phyloP scores from a whole-genome alignment of 2,113 vertebrate species.

The Megaceryle torquata region DNA sequence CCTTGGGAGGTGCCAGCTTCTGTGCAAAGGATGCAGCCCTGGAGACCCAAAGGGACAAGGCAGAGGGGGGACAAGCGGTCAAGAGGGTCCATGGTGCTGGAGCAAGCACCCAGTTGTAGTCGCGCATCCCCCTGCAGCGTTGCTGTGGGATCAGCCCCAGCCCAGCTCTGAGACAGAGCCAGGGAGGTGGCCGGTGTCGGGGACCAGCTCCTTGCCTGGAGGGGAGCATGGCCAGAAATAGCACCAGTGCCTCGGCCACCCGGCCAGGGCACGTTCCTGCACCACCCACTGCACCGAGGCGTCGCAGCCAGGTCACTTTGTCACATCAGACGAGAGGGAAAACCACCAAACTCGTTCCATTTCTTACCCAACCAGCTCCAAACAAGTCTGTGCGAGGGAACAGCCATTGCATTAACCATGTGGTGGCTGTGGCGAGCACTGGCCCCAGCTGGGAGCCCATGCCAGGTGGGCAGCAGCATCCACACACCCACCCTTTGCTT shows the following conservation, averaged over 20 bases:
- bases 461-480: not conserved
- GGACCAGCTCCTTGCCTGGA: not conserved
- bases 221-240: not conserved
- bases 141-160: not conserved
- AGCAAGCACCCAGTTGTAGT: not conserved
- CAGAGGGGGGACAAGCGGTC: not conserved
- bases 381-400: not conserved
- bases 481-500: fast-evolving
- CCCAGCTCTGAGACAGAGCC: not conserved
- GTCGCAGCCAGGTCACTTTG: not conserved
- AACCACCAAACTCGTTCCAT: conserved; percentile 51
- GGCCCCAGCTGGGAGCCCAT: not conserved
- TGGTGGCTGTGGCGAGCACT: not conserved
- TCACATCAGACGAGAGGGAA: not conserved
- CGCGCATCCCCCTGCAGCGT: fast-evolving
- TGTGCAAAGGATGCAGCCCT: not conserved
- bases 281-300: not conserved
- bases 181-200: not conserved
- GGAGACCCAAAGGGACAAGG: not conserved
- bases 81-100: not conserved
- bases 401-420: not conserved
- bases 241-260: not conserved
- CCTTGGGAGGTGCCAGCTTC: too few relatives aligned
- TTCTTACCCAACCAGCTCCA: conserved; percentile 54
- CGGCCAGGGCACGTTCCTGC: not conserved